Conservation (phyloP, 2,113 vertebrate species). For the Illadopsis cleaveri region DNA sequence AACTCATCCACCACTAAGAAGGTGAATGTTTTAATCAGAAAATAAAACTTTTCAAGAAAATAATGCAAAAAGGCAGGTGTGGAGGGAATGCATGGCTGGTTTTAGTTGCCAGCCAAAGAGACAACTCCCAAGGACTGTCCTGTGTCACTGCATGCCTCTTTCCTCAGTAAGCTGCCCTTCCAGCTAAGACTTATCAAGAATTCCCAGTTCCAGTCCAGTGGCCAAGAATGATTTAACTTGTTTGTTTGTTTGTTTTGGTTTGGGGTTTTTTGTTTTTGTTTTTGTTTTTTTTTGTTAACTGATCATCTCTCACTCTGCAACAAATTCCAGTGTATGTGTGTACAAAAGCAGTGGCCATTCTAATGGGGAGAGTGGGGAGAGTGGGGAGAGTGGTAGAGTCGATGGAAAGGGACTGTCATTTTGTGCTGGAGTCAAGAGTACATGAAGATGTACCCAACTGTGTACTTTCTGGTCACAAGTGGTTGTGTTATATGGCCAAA, state of each 20-base stretch:
- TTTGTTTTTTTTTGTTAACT: neutral
- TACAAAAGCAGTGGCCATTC: neutral
- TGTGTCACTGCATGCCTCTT: neutral
- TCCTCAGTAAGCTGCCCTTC: neutral
- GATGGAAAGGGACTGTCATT: neutral
- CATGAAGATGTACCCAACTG: neutral
- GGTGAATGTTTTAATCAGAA: neutral
- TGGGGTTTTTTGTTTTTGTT: neutral
- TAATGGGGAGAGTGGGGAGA: too few species aligned
- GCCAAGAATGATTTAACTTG: neutral
- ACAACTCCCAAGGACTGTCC: fast-evolving
- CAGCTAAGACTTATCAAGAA: neutral
- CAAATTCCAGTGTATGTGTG: neutral
- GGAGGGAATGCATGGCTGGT: neutral
- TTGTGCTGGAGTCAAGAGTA: neutral
- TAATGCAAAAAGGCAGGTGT: fast-evolving
- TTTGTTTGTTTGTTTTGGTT: too few species aligned
- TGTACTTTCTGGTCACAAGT: neutral
- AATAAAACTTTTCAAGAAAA: neutral
- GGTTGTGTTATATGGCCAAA: neutral
- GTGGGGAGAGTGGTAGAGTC: neutral
- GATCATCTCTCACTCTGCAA: neutral
- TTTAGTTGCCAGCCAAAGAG: fast-evolving
- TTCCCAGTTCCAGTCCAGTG: neutral
- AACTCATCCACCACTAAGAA: neutral